Conservation (phyloP, 2,888 invertebrate species). For the Lysandra bellargus region DNA sequence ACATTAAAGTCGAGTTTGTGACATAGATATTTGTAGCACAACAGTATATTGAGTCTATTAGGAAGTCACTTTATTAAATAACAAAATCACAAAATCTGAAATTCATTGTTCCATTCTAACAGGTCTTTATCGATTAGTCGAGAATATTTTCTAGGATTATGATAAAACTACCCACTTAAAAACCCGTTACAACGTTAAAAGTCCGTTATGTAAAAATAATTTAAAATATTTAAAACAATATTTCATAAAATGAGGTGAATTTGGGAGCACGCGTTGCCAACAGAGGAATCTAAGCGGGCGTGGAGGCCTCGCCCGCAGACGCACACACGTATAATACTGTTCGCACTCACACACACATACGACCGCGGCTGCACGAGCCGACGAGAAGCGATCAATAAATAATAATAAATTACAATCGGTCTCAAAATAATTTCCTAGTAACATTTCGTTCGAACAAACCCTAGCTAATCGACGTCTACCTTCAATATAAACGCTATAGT, state of each 20-base stretch:
- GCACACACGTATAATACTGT: conserved; percentile 39
- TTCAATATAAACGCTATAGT: conserved; percentile 66
- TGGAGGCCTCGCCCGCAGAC: conserved; percentile 35
- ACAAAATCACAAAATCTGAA: background rate
- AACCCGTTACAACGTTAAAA: conserved; percentile 16
- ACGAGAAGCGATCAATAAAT: conserved; percentile 61
- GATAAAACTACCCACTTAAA: conserved; percentile 2
- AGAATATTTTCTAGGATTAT: conserved; percentile 18
- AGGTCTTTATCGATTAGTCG: conserved; percentile 10
- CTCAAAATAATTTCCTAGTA: conserved; percentile 56
- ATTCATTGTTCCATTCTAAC: background rate
- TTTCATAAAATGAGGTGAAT: conserved; percentile 18
- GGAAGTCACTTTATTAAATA: conserved; percentile 5
- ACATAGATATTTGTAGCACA: conserved; percentile 16
- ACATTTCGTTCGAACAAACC: conserved; percentile 75
- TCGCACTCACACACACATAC: conserved; percentile 44
- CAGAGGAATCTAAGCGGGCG: conserved; percentile 19
- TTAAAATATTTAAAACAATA: conserved; percentile 7
- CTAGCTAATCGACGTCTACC: conserved; percentile 76
- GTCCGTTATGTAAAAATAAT: conserved; percentile 6
- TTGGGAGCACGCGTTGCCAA: conserved; percentile 21
- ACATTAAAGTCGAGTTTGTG: background rate
- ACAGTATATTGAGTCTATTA: background rate
- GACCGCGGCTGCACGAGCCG: conserved; percentile 47
- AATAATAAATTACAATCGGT: conserved; percentile 66